Conservation (phyloP, 1,140 invertebrate species). For the Drosophila insularis region DNA sequence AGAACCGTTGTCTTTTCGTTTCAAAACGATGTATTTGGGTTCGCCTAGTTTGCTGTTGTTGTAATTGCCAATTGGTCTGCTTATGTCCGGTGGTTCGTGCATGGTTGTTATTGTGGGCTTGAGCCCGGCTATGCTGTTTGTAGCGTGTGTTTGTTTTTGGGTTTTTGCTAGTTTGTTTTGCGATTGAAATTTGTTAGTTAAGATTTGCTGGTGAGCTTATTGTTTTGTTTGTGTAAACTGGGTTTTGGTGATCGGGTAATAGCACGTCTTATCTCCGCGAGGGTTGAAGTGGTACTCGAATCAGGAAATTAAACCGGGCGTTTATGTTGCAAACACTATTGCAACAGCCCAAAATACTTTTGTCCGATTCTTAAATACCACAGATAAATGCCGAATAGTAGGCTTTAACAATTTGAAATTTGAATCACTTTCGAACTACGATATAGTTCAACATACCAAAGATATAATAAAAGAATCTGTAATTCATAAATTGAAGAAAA, state of each 20-base stretch:
- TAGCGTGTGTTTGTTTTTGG: background rate
- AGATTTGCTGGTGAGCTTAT: constrained; percentile 3
- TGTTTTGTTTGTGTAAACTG: background rate
- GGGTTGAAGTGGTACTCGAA: background rate
- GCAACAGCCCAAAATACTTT: too few relatives aligned
- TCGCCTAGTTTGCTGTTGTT: constrained; percentile 27
- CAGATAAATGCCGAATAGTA: too few relatives aligned
- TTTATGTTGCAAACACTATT: too few relatives aligned
- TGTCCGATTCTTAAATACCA: too few relatives aligned
- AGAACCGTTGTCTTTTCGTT: background rate
- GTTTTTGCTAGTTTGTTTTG: background rate
- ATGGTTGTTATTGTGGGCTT: constrained; percentile 1
- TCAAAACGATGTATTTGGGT: constrained; percentile 10
- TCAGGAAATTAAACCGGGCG: too few relatives aligned
- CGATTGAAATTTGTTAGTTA: background rate
- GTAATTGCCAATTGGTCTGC: constrained; percentile 15
- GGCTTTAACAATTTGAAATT: too few relatives aligned
- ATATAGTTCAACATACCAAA: too few relatives aligned
- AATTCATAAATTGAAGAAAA: too few relatives aligned
- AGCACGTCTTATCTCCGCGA: constrained; percentile 1
- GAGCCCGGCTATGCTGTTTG: background rate
- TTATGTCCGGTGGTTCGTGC: constrained; percentile 2
- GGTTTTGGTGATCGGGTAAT: background rate
- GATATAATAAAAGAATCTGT: too few relatives aligned
- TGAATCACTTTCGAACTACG: too few relatives aligned